phyloP scores from a whole-genome alignment of 2,888 invertebrate species.

The Drosophila stalkeri region DNA sequence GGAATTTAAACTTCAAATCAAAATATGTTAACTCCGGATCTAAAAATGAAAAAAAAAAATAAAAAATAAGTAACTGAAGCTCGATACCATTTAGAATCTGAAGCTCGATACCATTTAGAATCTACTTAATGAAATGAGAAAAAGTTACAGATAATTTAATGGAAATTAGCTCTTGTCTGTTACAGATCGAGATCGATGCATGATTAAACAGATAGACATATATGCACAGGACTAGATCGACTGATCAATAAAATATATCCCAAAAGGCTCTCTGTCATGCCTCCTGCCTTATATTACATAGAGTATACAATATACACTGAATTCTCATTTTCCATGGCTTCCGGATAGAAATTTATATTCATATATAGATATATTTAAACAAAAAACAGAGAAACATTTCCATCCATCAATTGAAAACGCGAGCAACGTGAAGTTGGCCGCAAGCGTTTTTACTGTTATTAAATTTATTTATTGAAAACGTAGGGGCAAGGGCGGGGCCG shows the following conservation, averaged over 20 bases:
- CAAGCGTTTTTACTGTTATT: conserved; percentile 59
- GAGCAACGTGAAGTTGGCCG: conserved; percentile 43
- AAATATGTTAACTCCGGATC: background rate
- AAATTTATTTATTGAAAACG: conserved; percentile 72
- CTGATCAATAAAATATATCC: background rate
- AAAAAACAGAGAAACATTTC: background rate
- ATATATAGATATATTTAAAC: background rate
- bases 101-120: too few species aligned
- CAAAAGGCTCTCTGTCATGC: background rate
- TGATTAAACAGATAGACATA: too few species aligned
- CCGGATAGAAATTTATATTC: background rate
- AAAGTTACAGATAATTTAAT: too few species aligned
- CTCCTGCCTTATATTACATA: background rate
- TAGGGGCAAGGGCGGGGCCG: background rate
- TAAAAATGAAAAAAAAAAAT: background rate
- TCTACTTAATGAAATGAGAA: too few species aligned
- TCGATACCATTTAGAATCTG: background rate
- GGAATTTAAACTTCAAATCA: background rate
- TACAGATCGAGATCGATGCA: too few species aligned
- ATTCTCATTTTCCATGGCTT: background rate
- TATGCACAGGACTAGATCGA: background rate
- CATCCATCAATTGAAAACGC: background rate
- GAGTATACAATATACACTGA: background rate
- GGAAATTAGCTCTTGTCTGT: too few species aligned
- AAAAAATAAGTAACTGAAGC: background rate